These are phyloP conservation scores for Microctenopoma steveboyesi DNA, from an alignment of 2,797 vertebrate genomes.

Conservation along the genomic window DNA sequence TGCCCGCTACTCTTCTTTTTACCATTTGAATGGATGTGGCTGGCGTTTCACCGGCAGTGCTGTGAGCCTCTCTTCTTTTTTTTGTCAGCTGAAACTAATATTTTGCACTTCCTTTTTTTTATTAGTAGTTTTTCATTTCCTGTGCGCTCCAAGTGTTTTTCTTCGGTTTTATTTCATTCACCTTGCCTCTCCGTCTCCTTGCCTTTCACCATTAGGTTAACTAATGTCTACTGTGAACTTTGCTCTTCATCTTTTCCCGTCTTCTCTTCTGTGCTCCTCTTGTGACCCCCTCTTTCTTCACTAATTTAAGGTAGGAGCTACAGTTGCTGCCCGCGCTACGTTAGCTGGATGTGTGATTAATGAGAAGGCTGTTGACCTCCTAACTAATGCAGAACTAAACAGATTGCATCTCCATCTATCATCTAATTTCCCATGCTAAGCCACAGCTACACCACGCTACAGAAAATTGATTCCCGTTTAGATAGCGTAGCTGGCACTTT, in stretches of 20 bases:
- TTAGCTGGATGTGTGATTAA: conserved; percentile 60
- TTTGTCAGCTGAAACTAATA: conserved; percentile 12
- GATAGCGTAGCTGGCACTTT: conserved; percentile 43
- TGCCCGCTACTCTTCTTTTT: conserved; percentile 6
- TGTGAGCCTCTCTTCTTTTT: background rate
- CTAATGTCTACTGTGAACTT: conserved; percentile 13
- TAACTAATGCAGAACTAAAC: conserved; percentile 68
- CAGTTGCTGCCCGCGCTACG: conserved; percentile 18
- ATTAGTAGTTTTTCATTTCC: conserved; percentile 16
- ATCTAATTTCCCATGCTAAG: conserved; percentile 60
- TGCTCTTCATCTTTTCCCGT: conserved; percentile 35
- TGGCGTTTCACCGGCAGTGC: conserved; percentile 8
- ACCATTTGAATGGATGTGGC: conserved; percentile 13
- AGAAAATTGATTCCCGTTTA: conserved; percentile 62
- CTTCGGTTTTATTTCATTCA: conserved; percentile 1
- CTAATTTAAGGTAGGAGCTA: conserved; percentile 16
- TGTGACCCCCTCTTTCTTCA: conserved; percentile 12
- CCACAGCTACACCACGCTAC: conserved; percentile 27
- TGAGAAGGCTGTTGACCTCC: conserved; percentile 56
- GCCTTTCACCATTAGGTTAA: conserved; percentile 11
- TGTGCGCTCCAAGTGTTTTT: background rate
- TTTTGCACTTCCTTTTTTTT: conserved; percentile 9
- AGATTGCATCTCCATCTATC: conserved; percentile 66
- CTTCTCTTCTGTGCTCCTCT: conserved; percentile 15
- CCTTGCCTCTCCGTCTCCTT: background rate